phyloP scores from a whole-genome alignment of 2,888 invertebrate genomes.

The Chalcis sispes region DNA sequence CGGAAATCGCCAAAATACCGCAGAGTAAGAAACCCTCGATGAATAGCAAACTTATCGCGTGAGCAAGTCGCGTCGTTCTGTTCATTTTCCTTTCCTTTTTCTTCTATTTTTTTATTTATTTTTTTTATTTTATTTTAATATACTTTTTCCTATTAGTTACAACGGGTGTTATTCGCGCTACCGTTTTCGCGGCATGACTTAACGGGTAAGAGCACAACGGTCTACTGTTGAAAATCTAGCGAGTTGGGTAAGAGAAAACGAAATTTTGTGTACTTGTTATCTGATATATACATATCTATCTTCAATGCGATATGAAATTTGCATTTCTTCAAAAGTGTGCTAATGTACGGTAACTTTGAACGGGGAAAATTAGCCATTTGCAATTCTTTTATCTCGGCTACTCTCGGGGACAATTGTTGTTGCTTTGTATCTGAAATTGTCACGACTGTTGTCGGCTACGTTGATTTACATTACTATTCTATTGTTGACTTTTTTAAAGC shows the following conservation, averaged over 20 bases:
- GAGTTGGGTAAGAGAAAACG: no score
- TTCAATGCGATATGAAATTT: no score
- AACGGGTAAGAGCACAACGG: neutral
- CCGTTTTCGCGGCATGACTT: no score
- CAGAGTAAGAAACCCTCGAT: conserved; percentile 74
- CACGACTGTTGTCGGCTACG: no score
- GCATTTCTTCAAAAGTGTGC: neutral
- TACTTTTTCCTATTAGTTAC: neutral
- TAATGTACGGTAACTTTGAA: neutral
- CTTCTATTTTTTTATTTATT: neutral
- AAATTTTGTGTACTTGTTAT: no score
- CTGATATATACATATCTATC: no score
- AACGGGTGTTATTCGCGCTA: neutral
- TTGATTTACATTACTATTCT: no score
- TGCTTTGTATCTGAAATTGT: neutral
- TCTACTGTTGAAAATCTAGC: neutral
- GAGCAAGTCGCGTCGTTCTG: conserved; percentile 54
- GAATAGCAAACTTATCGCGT: conserved; percentile 70
- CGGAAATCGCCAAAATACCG: conserved; percentile 74
- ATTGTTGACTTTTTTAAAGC: no score
- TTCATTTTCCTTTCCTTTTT: conserved; percentile 23
- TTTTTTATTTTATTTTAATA: neutral
- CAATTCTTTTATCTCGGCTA: conserved; percentile 14
- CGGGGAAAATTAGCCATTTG: conserved; percentile 11
- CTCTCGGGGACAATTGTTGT: neutral